Conservation (phyloP, 2,797 vertebrate genomes). For the Gymnothorax reevesii region DNA sequence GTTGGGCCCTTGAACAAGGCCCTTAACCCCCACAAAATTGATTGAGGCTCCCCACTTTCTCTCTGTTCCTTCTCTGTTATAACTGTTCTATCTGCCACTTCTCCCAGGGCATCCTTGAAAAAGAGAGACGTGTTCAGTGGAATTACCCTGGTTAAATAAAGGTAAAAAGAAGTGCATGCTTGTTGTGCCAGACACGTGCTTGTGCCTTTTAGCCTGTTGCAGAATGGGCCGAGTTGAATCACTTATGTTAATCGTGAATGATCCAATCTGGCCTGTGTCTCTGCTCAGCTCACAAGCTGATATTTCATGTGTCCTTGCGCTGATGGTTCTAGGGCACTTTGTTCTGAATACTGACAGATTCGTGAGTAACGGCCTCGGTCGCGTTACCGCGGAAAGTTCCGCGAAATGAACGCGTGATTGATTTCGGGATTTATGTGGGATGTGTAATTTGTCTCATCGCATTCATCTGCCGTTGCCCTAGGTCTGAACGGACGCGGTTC, state of each 20-base stretch:
- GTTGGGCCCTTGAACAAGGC: too few relatives aligned
- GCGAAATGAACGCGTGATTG: background rate
- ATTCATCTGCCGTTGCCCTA: background rate
- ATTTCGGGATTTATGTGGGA: background rate
- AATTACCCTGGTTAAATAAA: too few relatives aligned
- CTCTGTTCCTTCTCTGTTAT: too few relatives aligned
- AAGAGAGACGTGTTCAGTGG: too few relatives aligned
- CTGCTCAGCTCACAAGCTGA: background rate
- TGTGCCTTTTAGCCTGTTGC: background rate
- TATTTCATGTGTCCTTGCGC: background rate
- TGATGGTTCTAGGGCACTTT: background rate
- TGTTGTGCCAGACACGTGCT: too few relatives aligned
- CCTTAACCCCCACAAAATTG: background rate
- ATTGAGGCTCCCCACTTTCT: background rate
- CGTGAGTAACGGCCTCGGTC: background rate
- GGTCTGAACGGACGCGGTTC: background rate
- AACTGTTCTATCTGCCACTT: too few relatives aligned
- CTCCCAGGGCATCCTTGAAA: too few relatives aligned
- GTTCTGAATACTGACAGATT: background rate
- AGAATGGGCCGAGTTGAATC: background rate
- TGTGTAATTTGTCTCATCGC: background rate
- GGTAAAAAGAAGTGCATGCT: too few relatives aligned
- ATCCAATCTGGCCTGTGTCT: background rate
- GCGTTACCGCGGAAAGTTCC: background rate
- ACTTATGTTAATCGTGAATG: background rate